These are phyloP conservation scores for Zaprionus taronus DNA, from an alignment of 1,140 invertebrate genomes.

Conservation along the genomic window DNA sequence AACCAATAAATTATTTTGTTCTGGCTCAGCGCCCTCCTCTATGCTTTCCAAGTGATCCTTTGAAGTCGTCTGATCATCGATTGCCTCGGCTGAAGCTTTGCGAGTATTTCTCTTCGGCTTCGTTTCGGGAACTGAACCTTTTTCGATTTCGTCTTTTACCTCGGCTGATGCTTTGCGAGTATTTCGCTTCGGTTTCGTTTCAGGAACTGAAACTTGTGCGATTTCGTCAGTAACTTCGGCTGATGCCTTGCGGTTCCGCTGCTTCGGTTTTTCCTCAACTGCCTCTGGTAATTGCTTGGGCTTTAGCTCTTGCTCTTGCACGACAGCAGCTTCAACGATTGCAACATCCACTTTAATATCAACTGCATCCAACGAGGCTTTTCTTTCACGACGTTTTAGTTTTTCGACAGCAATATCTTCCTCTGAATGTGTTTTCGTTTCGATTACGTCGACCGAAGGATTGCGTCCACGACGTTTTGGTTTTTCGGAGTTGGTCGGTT, in stretches of 20 bases:
- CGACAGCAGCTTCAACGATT: neutral
- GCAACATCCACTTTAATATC: neutral
- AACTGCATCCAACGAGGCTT: neutral
- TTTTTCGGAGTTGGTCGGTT: slow-evolving; percentile 14
- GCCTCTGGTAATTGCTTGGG: neutral
- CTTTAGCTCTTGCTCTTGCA: neutral
- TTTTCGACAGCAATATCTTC: neutral
- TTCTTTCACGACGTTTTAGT: slow-evolving; percentile 7
- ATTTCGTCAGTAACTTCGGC: slow-evolving; percentile 12
- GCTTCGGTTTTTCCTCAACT: slow-evolving; percentile 27
- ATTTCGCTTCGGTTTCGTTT: slow-evolving; percentile 7
- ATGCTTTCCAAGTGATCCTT: slow-evolving; percentile 10
- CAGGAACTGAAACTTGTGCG: neutral
- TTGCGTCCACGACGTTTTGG: slow-evolving; percentile 37
- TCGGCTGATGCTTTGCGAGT: slow-evolving; percentile 31
- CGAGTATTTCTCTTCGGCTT: slow-evolving; percentile 9
- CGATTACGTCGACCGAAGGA: slow-evolving; percentile 13
- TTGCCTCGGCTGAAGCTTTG: slow-evolving; percentile 22
- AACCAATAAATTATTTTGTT: neutral
- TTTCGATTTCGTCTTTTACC: neutral
- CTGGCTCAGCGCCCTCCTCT: slow-evolving; percentile 13
- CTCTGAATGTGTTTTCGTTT: neutral
- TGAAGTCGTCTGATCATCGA: neutral
- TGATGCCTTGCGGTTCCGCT: slow-evolving; percentile 34
- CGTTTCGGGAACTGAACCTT: neutral